phyloP scores from a whole-genome alignment of 2,888 invertebrate species.

The Drosophila merina region DNA sequence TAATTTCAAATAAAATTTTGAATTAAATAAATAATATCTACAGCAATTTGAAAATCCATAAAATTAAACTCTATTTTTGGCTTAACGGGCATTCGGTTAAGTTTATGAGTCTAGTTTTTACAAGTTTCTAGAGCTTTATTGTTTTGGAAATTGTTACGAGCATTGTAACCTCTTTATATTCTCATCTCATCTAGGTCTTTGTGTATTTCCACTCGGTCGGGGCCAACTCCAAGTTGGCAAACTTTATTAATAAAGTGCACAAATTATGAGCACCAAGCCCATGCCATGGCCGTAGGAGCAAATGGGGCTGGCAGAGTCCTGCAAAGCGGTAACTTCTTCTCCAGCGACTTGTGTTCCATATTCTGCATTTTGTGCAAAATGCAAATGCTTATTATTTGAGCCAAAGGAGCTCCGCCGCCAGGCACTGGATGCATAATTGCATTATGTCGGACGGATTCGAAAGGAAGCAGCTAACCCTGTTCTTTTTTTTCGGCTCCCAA shows the following conservation, averaged over 20 bases:
- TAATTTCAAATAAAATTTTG: background rate
- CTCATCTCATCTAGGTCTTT: conserved; percentile 24
- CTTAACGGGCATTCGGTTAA: background rate
- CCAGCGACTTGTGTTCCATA: conserved; percentile 50
- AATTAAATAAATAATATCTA: conserved; percentile 29
- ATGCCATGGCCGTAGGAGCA: conserved; percentile 18
- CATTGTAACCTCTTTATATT: conserved; percentile 24
- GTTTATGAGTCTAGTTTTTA: no score
- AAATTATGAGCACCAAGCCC: conserved; percentile 68
- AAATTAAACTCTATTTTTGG: background rate
- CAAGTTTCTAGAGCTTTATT: conserved; percentile 21
- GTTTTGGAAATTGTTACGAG: conserved; percentile 18
- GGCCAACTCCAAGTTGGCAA: conserved; percentile 43
- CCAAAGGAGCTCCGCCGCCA: conserved; percentile 54
- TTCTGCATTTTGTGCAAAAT: conserved; percentile 59
- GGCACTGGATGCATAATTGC: conserved; percentile 67
- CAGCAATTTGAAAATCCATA: conserved; percentile 15
- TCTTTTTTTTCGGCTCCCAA: conserved; percentile 1
- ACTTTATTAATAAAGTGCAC: conserved; percentile 77
- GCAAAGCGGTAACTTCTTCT: conserved; percentile 48
- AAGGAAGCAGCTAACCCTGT: conserved; percentile 14
- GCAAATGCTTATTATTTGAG: conserved; percentile 68
- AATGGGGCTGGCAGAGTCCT: background rate
- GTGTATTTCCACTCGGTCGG: conserved; percentile 27
- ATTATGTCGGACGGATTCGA: conserved; percentile 53